A percentile compares a stretch with the other conserved stretches of the same genome.
Evolutionary conservation across 2,888 invertebrate genomes (phyloP).

Genomic region (Torymus texanus): DNA sequence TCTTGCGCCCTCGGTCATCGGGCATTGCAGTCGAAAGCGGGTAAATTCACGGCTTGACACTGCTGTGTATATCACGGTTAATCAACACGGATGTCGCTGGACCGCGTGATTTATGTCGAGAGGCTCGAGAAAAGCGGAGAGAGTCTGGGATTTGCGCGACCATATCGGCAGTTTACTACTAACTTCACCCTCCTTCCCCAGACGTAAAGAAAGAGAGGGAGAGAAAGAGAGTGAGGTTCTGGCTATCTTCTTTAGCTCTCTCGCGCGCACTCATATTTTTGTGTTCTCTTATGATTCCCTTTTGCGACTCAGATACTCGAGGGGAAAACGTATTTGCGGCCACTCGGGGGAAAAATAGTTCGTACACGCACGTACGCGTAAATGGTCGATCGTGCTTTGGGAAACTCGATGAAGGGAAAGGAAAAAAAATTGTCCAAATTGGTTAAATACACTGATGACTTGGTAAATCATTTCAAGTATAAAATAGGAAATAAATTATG

Average conservation of each 20-base stretch:
- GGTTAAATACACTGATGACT: neutral
- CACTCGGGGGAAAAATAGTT: neutral
- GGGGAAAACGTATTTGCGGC: neutral
- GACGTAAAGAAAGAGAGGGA: no score
- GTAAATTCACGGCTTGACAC: slow-evolving; percentile 59
- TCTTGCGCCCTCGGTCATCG: no score
- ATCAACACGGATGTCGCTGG: slow-evolving; percentile 63
- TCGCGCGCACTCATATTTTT: slow-evolving; percentile 11
- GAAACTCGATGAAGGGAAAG: neutral
- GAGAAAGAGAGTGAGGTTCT: no score
- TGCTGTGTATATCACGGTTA: slow-evolving; percentile 63
- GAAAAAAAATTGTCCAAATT: neutral
- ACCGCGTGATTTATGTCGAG: slow-evolving; percentile 63
- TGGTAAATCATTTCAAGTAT: no score
- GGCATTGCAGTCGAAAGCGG: slow-evolving; percentile 41
- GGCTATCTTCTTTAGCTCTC: no score
- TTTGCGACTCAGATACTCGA: neutral
- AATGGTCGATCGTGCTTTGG: slow-evolving; percentile 13
- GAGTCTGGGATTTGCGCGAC: neutral
- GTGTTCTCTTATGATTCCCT: slow-evolving; percentile 13
- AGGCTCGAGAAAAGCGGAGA: slow-evolving; percentile 28
- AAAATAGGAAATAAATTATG: no score
- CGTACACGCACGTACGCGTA: slow-evolving; percentile 1
- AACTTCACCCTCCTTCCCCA: neutral
- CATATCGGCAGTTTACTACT: slow-evolving; percentile 29